These are phyloP conservation scores for Drosophila ironensis DNA, from an alignment of 1,140 invertebrate genomes.

Conservation along the genomic window DNA sequence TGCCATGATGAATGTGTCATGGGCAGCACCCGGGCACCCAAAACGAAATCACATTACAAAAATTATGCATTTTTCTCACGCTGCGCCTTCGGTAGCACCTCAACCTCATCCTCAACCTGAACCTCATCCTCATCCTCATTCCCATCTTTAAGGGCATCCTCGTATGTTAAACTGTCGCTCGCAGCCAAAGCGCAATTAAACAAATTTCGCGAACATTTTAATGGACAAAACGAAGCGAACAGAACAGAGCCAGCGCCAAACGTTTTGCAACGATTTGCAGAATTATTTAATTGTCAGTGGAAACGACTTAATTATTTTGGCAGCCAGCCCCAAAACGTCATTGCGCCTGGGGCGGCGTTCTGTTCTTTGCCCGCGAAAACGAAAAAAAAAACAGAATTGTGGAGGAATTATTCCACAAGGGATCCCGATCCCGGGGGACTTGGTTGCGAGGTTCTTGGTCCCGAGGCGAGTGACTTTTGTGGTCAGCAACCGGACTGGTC, in stretches of 20 bases:
- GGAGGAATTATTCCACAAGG: conserved; percentile 15
- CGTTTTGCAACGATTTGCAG: conserved; percentile 28
- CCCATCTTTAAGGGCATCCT: too few species aligned
- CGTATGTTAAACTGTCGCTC: conserved; percentile 79
- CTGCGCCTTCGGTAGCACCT: conserved; percentile 47
- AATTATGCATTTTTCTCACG: conserved; percentile 71
- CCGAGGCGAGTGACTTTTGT: conserved; percentile 44
- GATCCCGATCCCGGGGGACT: not conserved
- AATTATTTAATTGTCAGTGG: conserved; percentile 79
- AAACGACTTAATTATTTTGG: conserved; percentile 81
- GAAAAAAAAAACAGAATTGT: too few species aligned
- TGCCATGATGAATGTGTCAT: conserved; percentile 53
- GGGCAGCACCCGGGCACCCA: conserved; percentile 14
- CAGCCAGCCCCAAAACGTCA: conserved; percentile 57
- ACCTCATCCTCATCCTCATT: too few species aligned
- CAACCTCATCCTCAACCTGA: too few species aligned
- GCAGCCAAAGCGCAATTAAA: conserved; percentile 77
- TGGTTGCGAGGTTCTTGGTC: not conserved
- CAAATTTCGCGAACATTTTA: conserved; percentile 64
- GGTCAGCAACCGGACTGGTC: conserved; percentile 19
- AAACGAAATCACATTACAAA: conserved; percentile 40
- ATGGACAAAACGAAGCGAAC: not conserved
- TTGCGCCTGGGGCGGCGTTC: not conserved
- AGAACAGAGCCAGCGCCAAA: not conserved
- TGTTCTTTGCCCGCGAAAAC: conserved; percentile 1